Evolutionary conservation across 2,113 vertebrate species (phyloP).

Genomic region (Cyrtonyx montezumae): DNA sequence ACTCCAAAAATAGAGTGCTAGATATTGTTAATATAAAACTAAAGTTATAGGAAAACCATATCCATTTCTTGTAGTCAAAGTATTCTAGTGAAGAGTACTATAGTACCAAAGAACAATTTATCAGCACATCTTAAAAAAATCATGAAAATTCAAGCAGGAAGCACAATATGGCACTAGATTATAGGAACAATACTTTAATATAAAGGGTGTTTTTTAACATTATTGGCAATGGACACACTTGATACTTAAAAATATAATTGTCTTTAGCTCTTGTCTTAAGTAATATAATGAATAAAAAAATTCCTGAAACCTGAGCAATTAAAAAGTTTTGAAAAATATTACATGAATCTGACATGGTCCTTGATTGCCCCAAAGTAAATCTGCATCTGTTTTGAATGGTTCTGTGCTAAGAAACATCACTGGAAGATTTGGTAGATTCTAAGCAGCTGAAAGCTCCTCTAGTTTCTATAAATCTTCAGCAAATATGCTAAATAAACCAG

Average conservation of each 20-base stretch:
- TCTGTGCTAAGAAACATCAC: not conserved
- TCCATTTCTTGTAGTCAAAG: not conserved
- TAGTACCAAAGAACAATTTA: not conserved
- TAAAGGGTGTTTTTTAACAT: not conserved
- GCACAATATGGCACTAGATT: not conserved
- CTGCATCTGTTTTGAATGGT: not conserved
- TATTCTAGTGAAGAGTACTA: not conserved
- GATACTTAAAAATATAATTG: not conserved
- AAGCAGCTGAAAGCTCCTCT: not conserved
- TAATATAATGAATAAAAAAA: not conserved
- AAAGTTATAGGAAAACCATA: not conserved
- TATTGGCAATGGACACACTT: not conserved
- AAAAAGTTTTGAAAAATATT: not conserved
- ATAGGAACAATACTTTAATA: not conserved
- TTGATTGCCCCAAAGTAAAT: not conserved
- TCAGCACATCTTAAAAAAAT: not conserved
- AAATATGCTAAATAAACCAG: conserved; percentile 19
- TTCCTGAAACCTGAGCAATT: not conserved
- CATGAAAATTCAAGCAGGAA: not conserved
- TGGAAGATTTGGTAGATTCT: not conserved
- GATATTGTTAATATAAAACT: not conserved
- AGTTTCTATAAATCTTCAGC: not conserved
- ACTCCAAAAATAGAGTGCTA: not conserved
- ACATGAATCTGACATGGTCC: not conserved
- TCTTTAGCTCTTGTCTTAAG: not conserved